Conservation (phyloP, 2,888 invertebrate species). For the Troides aeacus region DNA sequence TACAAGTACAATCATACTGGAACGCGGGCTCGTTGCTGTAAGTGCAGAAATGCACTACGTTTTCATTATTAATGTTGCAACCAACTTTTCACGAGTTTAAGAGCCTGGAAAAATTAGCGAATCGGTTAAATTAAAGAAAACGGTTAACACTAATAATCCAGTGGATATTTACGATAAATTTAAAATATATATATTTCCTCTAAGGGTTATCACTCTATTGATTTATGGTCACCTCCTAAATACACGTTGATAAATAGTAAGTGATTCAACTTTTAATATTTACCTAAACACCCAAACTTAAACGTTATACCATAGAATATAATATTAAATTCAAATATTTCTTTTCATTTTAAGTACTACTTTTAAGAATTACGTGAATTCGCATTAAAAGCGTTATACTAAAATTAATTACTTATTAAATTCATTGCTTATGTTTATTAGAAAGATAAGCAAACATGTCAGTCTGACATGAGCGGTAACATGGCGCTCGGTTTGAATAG, state of each 20-base stretch:
- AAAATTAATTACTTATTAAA: background rate
- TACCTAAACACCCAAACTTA: too few species aligned
- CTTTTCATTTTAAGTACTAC: background rate
- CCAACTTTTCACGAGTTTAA: conserved; percentile 7
- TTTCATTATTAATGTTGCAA: conserved; percentile 26
- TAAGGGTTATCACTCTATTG: too few species aligned
- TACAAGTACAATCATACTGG: conserved; percentile 22
- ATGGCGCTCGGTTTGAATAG: background rate
- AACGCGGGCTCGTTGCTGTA: conserved; percentile 24
- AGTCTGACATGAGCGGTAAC: background rate
- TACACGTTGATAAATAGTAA: too few species aligned
- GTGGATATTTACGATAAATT: background rate
- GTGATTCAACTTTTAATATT: too few species aligned
- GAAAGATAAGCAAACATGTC: background rate
- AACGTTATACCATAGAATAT: too few species aligned
- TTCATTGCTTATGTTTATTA: background rate
- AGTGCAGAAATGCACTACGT: conserved; percentile 28
- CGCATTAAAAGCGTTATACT: background rate
- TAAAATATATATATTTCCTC: too few species aligned
- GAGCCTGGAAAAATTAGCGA: background rate
- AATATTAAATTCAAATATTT: too few species aligned
- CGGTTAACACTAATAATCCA: background rate
- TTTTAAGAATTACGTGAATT: background rate
- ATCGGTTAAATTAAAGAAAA: background rate
- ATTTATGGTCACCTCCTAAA: too few species aligned